A percentile compares a stretch with the other conserved stretches of the same genome.
These are phyloP conservation scores for Tauraco erythrolophus DNA, from an alignment of 2,113 vertebrate genomes.

Conservation along the genomic window DNA sequence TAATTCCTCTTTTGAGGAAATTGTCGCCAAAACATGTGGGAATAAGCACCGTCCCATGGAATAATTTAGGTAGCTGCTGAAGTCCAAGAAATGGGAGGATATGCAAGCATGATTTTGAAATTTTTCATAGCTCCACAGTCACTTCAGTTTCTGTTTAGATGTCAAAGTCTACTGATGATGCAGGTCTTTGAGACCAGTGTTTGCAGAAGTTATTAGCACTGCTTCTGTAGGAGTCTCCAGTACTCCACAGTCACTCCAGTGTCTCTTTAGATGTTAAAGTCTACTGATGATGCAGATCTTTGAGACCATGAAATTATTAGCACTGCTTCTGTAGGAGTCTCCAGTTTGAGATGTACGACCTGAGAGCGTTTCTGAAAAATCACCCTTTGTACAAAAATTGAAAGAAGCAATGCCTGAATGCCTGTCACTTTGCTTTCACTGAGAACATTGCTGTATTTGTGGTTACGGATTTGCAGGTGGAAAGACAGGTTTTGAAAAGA, in stretches of 20 bases:
- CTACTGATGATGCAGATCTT: background rate
- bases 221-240: background rate
- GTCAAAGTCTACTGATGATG: background rate
- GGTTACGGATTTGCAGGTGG: background rate
- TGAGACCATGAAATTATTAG: accelerated
- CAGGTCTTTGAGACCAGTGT: no score
- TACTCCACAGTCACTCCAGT: background rate
- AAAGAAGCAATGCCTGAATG: no score
- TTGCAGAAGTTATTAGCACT: accelerated
- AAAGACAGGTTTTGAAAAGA: background rate
- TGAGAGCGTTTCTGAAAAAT: background rate
- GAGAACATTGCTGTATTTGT: accelerated
- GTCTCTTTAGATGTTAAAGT: background rate
- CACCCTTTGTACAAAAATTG: background rate
- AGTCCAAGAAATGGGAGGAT: background rate
- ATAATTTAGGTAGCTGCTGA: background rate
- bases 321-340: background rate
- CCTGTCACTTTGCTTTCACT: background rate
- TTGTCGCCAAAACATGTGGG: no score
- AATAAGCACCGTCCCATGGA: background rate
- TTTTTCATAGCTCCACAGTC: background rate
- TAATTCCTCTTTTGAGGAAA: background rate
- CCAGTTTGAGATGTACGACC: background rate
- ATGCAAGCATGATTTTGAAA: background rate
- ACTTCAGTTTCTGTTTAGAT: background rate